phyloP scores from a whole-genome alignment of 2,113 vertebrate genomes.

The Centropristis striata region DNA sequence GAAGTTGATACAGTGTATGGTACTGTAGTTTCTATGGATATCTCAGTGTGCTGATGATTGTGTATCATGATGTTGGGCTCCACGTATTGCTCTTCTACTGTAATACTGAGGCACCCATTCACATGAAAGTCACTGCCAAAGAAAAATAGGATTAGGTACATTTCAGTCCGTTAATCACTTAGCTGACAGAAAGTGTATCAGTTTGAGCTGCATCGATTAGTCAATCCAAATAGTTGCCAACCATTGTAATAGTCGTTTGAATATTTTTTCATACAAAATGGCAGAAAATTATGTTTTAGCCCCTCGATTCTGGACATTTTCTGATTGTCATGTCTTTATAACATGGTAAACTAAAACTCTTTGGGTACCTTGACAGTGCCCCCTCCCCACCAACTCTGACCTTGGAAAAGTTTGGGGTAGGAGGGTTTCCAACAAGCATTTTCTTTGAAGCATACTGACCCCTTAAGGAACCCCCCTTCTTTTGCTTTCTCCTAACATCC shows the following conservation, averaged over 20 bases:
- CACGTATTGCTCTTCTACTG: neutral
- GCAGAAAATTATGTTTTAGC: too few relatives aligned
- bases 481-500: slow-evolving; percentile 60
- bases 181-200: too few relatives aligned
- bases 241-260: too few relatives aligned
- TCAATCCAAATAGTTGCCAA: neutral
- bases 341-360: too few relatives aligned
- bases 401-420: neutral
- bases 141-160: neutral
- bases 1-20: slow-evolving; percentile 26
- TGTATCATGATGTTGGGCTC: neutral
- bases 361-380: too few relatives aligned
- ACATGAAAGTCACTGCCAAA: neutral
- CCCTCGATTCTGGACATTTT: too few relatives aligned
- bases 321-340: too few relatives aligned
- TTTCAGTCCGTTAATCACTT: neutral
- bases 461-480: slow-evolving; percentile 28
- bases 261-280: too few relatives aligned
- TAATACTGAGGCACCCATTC: neutral
- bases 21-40: slow-evolving; percentile 18
- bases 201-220: too few relatives aligned
- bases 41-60: neutral
- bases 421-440: neutral
- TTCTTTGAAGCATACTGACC: slow-evolving; percentile 39
- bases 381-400: neutral